phyloP scores from a whole-genome alignment of 2,888 invertebrate species.

The Agrilus biguttatus region DNA sequence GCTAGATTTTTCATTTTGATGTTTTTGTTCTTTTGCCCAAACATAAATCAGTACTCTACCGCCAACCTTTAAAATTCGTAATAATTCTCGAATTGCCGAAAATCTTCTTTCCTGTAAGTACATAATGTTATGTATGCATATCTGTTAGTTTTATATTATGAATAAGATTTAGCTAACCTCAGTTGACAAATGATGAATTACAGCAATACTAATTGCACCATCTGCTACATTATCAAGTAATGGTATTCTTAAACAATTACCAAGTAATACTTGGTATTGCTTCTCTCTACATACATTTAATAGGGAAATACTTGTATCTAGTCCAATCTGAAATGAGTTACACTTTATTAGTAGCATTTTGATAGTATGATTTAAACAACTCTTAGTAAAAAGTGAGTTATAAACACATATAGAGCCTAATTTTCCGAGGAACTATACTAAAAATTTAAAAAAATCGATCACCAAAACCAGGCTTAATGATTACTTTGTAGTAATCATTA shows the following conservation, averaged over 20 bases:
- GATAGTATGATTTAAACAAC: too few species aligned
- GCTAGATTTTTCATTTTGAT: conserved; percentile 46
- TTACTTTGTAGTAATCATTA: too few species aligned
- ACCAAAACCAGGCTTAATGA: too few species aligned
- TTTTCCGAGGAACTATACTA: too few species aligned
- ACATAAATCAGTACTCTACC: conserved; percentile 83
- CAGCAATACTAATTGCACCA: conserved; percentile 85
- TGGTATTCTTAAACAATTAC: conserved; percentile 65
- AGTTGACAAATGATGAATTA: conserved; percentile 88
- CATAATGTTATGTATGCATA: not conserved
- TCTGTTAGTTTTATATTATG: not conserved
- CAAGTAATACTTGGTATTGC: conserved; percentile 53
- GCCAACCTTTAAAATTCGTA: conserved; percentile 52
- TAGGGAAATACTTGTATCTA: conserved; percentile 64
- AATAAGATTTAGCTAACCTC: conserved; percentile 29
- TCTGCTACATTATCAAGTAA: conserved; percentile 56
- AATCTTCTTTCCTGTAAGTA: conserved; percentile 49
- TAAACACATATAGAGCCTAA: too few species aligned
- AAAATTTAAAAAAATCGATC: too few species aligned
- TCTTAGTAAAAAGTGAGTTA: too few species aligned
- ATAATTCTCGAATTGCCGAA: conserved; percentile 61
- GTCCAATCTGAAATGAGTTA: conserved; percentile 48
- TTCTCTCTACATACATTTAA: conserved; percentile 43
- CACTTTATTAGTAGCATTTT: not conserved
- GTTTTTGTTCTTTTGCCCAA: conserved; percentile 86